phyloP scores from a whole-genome alignment of 2,113 vertebrate species.

The Entomyzon cyanotis region DNA sequence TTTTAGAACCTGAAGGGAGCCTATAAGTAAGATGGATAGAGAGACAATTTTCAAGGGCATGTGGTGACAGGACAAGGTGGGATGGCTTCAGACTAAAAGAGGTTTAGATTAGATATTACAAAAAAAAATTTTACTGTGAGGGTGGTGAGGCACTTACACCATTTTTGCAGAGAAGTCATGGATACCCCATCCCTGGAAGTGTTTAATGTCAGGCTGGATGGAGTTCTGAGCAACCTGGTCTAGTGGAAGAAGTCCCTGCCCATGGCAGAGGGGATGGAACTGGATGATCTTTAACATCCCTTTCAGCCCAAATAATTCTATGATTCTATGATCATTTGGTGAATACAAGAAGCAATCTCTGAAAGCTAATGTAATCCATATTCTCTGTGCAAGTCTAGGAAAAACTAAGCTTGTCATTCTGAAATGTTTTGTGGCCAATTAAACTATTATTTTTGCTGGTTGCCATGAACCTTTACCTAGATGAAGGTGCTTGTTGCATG shows the following conservation, averaged over 20 bases:
- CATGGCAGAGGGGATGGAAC: not conserved
- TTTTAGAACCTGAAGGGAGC: not conserved
- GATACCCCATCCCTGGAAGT: not conserved
- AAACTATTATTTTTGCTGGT: not conserved
- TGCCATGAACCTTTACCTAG: not conserved
- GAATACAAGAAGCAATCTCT: not conserved
- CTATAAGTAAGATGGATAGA: not conserved
- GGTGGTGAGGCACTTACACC: not conserved
- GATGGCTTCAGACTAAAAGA: not conserved
- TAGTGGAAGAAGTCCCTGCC: not conserved
- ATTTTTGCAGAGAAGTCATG: not conserved
- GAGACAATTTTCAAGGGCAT: not conserved
- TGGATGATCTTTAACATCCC: rapidly evolving
- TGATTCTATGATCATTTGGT: not conserved
- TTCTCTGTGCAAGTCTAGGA: not conserved
- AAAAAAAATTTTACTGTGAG: not conserved
- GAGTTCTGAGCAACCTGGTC: not conserved
- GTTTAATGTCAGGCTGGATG: not conserved
- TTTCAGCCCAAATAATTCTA: not conserved
- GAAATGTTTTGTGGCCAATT: not conserved
- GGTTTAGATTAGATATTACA: not conserved
- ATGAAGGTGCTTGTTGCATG: not conserved
- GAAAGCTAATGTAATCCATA: not conserved
- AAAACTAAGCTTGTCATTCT: rapidly evolving
- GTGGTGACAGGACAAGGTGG: not conserved